Evolutionary conservation across 2,888 invertebrate species (phyloP), one percentile per base, ranked within the genome.

Genomic region (Diaprepes abbreviatus): DNA sequence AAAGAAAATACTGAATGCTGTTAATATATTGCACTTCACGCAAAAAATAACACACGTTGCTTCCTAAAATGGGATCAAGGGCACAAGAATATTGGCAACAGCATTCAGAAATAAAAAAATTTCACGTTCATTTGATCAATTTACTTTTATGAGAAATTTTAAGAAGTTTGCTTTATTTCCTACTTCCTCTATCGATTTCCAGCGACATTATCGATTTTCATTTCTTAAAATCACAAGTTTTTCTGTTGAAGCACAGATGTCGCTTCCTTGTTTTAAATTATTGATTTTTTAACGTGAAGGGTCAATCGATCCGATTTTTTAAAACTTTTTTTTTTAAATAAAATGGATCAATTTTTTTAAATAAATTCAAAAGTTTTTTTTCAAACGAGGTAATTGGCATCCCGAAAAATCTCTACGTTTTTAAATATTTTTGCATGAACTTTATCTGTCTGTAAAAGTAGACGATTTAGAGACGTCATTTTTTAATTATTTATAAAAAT

Each of bases 1-100:
- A 72, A 67, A 36, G 24, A 19, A 9, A 54, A 33, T 12, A 73
- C 77, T 77, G 82, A 83, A 82, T 83, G 83, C 81, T 85, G 85
- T 84, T 84, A 82, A 84, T 28, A 82, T 85, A 83, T 84, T 83
- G 83, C 83, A 83, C 83, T 78, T 81, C 83, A 83, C 83, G 82
- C 83, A 68, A 65, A 71, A 63, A 66, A 75, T 79, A 82, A 82
- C 79, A 79, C 81, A 68, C 66, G 35, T 50, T 40, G 68, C 69
- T 68, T 72, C 28, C 68, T 60, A 45, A 60, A 21, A 62, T 12
- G 52, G 68, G 16, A 52, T 7, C 43, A 43, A 33, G 62, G 63
- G 68, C 63, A 67, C 64, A 31, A 17, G 40, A 35, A 54, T 31
- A 36, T 9, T 24, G 19, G n/a, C 21, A 57, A 33, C 66, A 66